phyloP scores from a whole-genome alignment of 1,140 invertebrate species.

The Luehdorfia chinensis region DNA sequence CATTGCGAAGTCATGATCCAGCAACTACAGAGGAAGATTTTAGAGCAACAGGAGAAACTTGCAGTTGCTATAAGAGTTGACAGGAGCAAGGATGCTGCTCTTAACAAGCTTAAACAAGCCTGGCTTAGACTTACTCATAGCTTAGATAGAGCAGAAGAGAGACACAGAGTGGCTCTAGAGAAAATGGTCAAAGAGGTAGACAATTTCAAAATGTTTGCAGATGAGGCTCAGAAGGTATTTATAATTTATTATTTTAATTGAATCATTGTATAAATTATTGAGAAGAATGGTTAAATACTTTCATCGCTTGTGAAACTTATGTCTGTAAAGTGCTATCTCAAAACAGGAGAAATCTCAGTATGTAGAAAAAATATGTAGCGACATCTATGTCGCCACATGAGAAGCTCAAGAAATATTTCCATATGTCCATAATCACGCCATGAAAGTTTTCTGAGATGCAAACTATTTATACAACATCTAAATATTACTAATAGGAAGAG shows the following conservation, averaged over 20 bases:
- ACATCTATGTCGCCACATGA: too few relatives aligned
- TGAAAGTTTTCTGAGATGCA: too few relatives aligned
- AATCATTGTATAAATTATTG: too few relatives aligned
- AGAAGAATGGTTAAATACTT: too few relatives aligned
- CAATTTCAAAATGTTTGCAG: conserved; percentile 58
- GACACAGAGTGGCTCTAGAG: conserved; percentile 50
- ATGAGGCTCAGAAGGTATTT: conserved; percentile 60
- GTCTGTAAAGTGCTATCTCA: not conserved
- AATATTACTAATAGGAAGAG: too few relatives aligned
- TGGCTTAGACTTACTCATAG: conserved; percentile 54
- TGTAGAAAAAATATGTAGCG: too few relatives aligned
- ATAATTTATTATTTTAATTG: conserved; percentile 3
- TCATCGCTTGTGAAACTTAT: too few relatives aligned
- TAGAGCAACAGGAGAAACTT: conserved; percentile 87
- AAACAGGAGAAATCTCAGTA: too few relatives aligned
- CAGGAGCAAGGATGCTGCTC: conserved; percentile 83
- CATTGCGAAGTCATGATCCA: conserved; percentile 88
- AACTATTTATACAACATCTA: too few relatives aligned
- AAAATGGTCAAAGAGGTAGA: conserved; percentile 63
- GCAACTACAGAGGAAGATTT: conserved; percentile 82
- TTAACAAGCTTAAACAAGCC: conserved; percentile 80
- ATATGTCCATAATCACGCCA: too few relatives aligned
- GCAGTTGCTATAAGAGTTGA: conserved; percentile 87
- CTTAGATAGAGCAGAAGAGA: conserved; percentile 54
- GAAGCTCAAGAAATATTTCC: too few relatives aligned